Percentiles rank a stretch among this genome's conserved stretches.
These are phyloP conservation scores for Apoderus coryli DNA, from an alignment of 2,888 invertebrate genomes.

Conservation along the genomic window DNA sequence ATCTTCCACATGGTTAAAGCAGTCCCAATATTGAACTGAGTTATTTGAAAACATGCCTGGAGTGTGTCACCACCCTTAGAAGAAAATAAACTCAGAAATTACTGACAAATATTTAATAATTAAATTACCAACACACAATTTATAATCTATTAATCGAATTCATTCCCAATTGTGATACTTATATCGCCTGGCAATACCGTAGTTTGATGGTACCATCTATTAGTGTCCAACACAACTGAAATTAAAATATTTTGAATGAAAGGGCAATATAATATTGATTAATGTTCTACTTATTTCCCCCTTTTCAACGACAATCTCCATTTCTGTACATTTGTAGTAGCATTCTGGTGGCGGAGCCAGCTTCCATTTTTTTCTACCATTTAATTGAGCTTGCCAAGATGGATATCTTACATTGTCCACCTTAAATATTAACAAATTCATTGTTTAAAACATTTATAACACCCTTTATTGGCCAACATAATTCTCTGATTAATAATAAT, in stretches of 20 bases:
- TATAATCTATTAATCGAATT: slow-evolving; percentile 61
- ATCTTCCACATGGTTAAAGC: too few relatives aligned
- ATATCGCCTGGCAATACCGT: slow-evolving; percentile 71
- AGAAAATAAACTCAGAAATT: too few relatives aligned
- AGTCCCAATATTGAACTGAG: too few relatives aligned
- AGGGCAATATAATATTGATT: too few relatives aligned
- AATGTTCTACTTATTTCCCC: slow-evolving; percentile 93
- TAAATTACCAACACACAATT: too few relatives aligned
- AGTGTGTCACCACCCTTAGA: too few relatives aligned
- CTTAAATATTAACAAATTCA: too few relatives aligned
- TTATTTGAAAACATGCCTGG: too few relatives aligned
- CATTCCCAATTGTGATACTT: slow-evolving; percentile 93
- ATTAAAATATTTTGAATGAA: slow-evolving; percentile 20
- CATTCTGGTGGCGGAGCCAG: slow-evolving; percentile 91
- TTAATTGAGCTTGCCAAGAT: slow-evolving; percentile 94
- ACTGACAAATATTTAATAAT: too few relatives aligned
- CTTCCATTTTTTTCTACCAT: slow-evolving; percentile 77
- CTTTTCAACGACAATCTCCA: slow-evolving; percentile 59
- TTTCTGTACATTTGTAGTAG: slow-evolving; percentile 52
- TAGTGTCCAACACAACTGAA: slow-evolving; percentile 86
- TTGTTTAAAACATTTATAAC: too few relatives aligned
- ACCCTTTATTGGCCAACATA: too few relatives aligned
- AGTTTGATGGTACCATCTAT: slow-evolving; percentile 93
- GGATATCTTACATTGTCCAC: slow-evolving; percentile 87
- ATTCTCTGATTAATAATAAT: too few relatives aligned